Conservation (phyloP, 2,888 invertebrate genomes). For the Bimastos eiseni region DNA sequence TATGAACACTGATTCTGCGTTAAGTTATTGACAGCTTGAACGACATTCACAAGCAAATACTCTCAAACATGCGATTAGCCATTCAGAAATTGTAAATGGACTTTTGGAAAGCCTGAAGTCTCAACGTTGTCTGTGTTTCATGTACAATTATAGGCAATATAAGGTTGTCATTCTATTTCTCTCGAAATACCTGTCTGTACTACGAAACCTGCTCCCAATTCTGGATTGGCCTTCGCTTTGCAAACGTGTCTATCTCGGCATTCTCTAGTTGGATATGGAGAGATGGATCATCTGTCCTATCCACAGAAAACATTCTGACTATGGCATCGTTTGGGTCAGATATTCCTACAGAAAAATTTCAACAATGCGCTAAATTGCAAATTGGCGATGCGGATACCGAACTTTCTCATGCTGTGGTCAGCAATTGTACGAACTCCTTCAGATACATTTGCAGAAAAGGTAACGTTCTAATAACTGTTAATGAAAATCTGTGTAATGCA, state of each 20-base stretch:
- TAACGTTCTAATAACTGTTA: neutral
- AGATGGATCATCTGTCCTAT: neutral
- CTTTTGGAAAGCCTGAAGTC: too few relatives aligned
- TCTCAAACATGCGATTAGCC: neutral
- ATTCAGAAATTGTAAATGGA: neutral
- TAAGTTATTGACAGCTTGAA: too few relatives aligned
- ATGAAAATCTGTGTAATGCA: neutral
- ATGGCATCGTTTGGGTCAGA: neutral
- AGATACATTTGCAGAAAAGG: neutral
- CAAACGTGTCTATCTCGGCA: neutral
- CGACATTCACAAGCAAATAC: too few relatives aligned
- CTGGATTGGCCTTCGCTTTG: neutral
- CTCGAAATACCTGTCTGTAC: neutral
- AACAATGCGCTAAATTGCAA: neutral
- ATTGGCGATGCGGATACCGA: neutral
- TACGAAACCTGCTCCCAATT: neutral
- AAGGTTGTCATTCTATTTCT: neutral
- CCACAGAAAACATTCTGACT: neutral
- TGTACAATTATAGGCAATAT: neutral
- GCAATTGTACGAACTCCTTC: neutral
- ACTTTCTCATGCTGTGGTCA: neutral
- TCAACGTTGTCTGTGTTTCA: neutral
- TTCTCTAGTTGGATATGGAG: neutral
- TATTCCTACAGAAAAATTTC: neutral
- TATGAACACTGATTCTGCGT: too few relatives aligned